A percentile compares a stretch with the other conserved stretches of the same genome.
These are phyloP conservation scores for Salvelinus sp. DNA, from an alignment of 2,113 vertebrate species.

Conservation along the genomic window DNA sequence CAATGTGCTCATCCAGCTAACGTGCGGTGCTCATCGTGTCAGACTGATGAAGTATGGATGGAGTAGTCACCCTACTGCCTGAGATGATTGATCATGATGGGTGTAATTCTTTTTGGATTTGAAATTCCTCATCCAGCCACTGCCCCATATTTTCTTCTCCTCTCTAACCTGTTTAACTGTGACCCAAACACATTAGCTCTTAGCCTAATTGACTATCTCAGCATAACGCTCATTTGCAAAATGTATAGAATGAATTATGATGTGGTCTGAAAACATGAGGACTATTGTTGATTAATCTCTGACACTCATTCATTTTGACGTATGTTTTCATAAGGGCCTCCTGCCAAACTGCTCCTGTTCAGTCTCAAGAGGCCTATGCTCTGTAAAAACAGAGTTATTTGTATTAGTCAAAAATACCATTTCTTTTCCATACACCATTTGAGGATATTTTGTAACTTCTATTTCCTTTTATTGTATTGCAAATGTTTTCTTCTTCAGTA, in stretches of 20 bases:
- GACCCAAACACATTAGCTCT: constrained; percentile 41
- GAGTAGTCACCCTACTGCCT: constrained; percentile 21
- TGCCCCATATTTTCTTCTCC: constrained; percentile 12
- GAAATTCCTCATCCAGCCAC: constrained; percentile 17
- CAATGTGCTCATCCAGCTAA: not conserved
- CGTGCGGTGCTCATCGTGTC: not conserved
- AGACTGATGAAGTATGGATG: constrained; percentile 21
- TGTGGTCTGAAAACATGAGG: constrained; percentile 26
- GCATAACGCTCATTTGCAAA: constrained; percentile 37
- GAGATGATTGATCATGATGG: constrained; percentile 44
- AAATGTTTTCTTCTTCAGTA: not conserved
- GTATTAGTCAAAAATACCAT: not conserved
- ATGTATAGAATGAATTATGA: constrained; percentile 52
- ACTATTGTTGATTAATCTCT: constrained; percentile 44
- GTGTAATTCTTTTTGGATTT: constrained; percentile 46
- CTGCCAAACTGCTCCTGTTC: constrained; percentile 34
- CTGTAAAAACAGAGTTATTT: not conserved
- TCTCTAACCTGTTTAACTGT: constrained; percentile 23
- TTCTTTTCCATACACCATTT: not conserved
- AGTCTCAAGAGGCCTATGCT: not conserved
- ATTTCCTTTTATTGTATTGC: not conserved
- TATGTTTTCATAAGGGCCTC: constrained; percentile 45
- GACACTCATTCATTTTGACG: constrained; percentile 54
- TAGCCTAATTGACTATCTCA: constrained; percentile 46
- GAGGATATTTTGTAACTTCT: not conserved